phyloP scores from a whole-genome alignment of 2,797 vertebrate species.

The Sebastes nivosus region DNA sequence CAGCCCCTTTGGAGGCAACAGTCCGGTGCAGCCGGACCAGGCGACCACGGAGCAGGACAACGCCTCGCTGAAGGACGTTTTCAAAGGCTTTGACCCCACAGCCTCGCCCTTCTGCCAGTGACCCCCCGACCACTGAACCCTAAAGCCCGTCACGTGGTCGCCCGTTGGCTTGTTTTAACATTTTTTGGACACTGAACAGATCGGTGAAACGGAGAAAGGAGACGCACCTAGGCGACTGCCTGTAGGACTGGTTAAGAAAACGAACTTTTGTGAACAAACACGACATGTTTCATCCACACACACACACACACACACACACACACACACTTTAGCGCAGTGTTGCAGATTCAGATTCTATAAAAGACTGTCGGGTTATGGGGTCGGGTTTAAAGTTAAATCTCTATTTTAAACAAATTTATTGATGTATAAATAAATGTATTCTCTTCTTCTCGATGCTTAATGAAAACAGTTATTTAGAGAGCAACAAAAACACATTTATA shows the following conservation, averaged over 20 bases:
- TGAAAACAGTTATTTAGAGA: constrained; percentile 46
- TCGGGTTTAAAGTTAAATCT: constrained; percentile 63
- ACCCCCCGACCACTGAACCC: constrained; percentile 35
- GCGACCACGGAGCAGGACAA: constrained; percentile 87
- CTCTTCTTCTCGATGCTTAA: constrained; percentile 63
- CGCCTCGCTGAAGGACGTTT: constrained; percentile 94
- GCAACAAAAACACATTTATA: constrained; percentile 46
- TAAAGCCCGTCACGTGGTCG: background rate
- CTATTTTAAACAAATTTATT: constrained; percentile 84
- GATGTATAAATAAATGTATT: constrained; percentile 77
- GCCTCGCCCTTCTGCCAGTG: constrained; percentile 97
- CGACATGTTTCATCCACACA: background rate
- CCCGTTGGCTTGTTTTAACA: constrained; percentile 34
- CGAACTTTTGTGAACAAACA: constrained; percentile 27
- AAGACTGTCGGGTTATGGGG: constrained; percentile 42
- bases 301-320: background rate
- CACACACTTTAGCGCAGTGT: constrained; percentile 47
- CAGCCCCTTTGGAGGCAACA: constrained; percentile 91
- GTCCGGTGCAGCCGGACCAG: constrained; percentile 82
- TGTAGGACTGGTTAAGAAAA: constrained; percentile 24
- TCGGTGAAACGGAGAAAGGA: constrained; percentile 18
- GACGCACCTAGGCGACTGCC: constrained; percentile 26
- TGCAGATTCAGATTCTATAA: constrained; percentile 67
- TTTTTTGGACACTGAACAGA: constrained; percentile 33
- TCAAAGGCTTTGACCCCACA: constrained; percentile 97